Conservation (phyloP, 2,888 invertebrate genomes). For the Acanthosoma haemorrhoidale region DNA sequence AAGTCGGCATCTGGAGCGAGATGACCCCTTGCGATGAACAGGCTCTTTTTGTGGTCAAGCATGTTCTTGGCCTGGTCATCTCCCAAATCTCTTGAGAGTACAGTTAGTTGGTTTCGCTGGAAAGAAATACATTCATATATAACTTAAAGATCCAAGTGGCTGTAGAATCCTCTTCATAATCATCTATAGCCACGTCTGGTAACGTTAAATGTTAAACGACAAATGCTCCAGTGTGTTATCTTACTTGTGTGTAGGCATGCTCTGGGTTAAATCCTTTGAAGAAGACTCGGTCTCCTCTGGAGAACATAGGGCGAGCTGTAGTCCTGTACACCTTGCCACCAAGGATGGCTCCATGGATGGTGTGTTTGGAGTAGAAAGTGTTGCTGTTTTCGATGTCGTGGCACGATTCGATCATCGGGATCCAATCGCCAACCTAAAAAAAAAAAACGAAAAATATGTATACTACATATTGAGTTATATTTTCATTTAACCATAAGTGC, state of each 20-base stretch:
- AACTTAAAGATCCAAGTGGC: background rate
- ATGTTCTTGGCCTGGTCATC: conserved; percentile 27
- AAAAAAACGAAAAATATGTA: no score
- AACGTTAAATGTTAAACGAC: background rate
- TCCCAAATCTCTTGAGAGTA: conserved; percentile 32
- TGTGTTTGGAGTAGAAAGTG: conserved; percentile 38
- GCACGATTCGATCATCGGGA: conserved; percentile 38
- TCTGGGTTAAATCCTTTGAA: conserved; percentile 39
- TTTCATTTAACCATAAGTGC: no score
- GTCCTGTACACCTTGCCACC: conserved; percentile 37
- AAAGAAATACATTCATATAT: background rate
- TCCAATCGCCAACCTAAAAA: conserved; percentile 25
- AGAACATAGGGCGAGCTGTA: conserved; percentile 36
- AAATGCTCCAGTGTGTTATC: no score
- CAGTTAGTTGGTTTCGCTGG: conserved; percentile 36
- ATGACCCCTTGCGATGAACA: conserved; percentile 50
- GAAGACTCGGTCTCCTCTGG: conserved; percentile 37
- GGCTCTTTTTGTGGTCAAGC: conserved; percentile 42
- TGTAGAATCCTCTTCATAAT: background rate
- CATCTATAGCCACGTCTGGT: background rate
- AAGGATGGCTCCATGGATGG: conserved; percentile 37
- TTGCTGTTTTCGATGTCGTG: conserved; percentile 35
- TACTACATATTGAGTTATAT: no score
- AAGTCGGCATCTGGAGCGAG: conserved; percentile 53
- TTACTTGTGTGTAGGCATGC: conserved; percentile 39